Percentiles rank a stretch among this genome's conserved stretches.
These are phyloP conservation scores for Caloenas nicobarica DNA, from an alignment of 2,113 vertebrate genomes.

Conservation along the genomic window DNA sequence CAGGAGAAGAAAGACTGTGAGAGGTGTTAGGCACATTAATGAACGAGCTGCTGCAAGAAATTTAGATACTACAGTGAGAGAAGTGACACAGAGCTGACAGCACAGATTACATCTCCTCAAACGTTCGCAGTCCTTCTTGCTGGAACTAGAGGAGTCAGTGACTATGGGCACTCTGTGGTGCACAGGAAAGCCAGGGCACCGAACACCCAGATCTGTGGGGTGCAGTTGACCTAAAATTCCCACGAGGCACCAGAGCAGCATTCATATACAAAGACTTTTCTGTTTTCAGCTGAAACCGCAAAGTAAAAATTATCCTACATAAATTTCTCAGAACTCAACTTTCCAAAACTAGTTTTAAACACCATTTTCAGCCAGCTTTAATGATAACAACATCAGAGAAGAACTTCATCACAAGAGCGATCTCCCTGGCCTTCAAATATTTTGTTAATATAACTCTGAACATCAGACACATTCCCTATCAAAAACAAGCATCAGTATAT, in stretches of 20 bases:
- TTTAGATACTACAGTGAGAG: neutral
- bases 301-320: neutral
- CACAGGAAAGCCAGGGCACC: neutral
- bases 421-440: conserved; percentile 35
- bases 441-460: conserved; percentile 34
- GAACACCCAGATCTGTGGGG: neutral
- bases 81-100: neutral
- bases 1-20: neutral
- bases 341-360: neutral
- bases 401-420: conserved; percentile 17
- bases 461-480: conserved; percentile 44
- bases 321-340: conserved; percentile 18
- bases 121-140: rapidly evolving
- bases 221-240: neutral
- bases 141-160: neutral
- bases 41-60: neutral
- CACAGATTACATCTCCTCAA: neutral
- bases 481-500: conserved; percentile 45
- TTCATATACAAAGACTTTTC: neutral
- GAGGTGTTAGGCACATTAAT: neutral
- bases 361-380: neutral
- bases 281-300: neutral
- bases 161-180: neutral
- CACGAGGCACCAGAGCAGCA: neutral
- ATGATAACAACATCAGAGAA: conserved; percentile 42